Evolutionary conservation across 2,797 vertebrate species (phyloP).

Genomic region (Chelon auratus): DNA sequence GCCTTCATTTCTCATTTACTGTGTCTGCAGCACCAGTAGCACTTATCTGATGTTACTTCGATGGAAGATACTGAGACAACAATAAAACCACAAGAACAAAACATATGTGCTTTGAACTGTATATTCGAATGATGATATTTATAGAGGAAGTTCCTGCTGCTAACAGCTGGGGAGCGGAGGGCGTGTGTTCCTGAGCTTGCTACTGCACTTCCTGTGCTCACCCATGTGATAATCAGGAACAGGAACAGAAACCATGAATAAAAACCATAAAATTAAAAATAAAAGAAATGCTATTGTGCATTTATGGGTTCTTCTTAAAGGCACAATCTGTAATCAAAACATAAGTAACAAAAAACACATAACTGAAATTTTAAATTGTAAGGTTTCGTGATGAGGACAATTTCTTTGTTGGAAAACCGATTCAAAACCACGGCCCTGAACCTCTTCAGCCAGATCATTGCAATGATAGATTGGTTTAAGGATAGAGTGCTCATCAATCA

Average conservation of each 20-base stretch:
- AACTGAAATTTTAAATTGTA: not conserved
- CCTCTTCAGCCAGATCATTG: too few species aligned
- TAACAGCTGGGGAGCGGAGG: slow-evolving; percentile 34
- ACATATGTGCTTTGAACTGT: not conserved
- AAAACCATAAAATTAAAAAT: not conserved
- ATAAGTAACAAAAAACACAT: not conserved
- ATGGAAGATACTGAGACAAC: not conserved
- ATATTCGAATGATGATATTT: slow-evolving; percentile 21
- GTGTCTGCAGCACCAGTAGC: not conserved
- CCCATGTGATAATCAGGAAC: slow-evolving; percentile 37
- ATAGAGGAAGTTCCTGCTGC: slow-evolving; percentile 50
- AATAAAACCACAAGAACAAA: slow-evolving; percentile 13
- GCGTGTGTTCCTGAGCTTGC: slow-evolving; percentile 52
- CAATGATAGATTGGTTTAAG: too few species aligned
- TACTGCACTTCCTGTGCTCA: slow-evolving; percentile 61
- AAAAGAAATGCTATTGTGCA: not conserved
- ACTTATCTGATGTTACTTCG: not conserved
- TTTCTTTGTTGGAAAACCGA: too few species aligned
- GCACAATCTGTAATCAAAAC: not conserved
- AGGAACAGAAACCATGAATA: slow-evolving; percentile 55
- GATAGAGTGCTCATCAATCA: not conserved
- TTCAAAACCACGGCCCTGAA: too few species aligned
- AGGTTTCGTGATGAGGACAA: too few species aligned
- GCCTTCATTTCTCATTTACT: not conserved
- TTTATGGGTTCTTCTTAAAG: not conserved